Conservation (phyloP, 1,140 invertebrate genomes). For the Rhopalosiphum maidis region DNA sequence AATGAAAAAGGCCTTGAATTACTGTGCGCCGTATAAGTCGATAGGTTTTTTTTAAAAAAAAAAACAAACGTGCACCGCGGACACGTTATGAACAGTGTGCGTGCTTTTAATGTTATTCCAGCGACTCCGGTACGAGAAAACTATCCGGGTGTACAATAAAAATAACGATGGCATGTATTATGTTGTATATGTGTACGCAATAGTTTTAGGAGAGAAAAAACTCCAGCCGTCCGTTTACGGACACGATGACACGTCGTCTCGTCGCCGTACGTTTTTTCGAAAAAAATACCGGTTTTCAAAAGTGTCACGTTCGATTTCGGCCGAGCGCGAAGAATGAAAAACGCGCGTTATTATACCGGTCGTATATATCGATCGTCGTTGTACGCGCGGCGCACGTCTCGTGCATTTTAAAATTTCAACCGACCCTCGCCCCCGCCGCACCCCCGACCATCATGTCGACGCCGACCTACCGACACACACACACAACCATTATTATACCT, state of each 20-base stretch:
- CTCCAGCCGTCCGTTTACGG: not conserved
- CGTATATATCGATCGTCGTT: conserved; percentile 22
- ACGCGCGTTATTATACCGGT: not conserved
- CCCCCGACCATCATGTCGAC: not conserved
- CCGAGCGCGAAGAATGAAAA: not conserved
- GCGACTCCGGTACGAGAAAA: not conserved
- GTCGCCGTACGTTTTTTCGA: conserved; percentile 27
- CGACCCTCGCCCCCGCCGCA: not conserved
- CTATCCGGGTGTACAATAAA: not conserved
- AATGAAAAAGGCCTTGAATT: not conserved
- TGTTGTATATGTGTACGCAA: not conserved
- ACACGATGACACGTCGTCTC: conserved; percentile 39
- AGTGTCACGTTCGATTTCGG: conserved; percentile 44
- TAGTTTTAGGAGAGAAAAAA: not conserved
- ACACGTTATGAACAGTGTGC: not conserved
- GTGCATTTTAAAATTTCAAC: conserved; percentile 38
- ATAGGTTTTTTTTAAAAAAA: not conserved
- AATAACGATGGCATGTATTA: not conserved
- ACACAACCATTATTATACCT: conserved; percentile 27
- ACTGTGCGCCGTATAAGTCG: not conserved
- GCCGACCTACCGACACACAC: not conserved
- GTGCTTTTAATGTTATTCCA: not conserved
- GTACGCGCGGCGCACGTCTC: not conserved
- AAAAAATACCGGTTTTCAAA: conserved; percentile 41
- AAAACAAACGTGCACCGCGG: not conserved